phyloP scores from a whole-genome alignment of 2,888 invertebrate genomes.

The Coelogynopora nodosa region DNA sequence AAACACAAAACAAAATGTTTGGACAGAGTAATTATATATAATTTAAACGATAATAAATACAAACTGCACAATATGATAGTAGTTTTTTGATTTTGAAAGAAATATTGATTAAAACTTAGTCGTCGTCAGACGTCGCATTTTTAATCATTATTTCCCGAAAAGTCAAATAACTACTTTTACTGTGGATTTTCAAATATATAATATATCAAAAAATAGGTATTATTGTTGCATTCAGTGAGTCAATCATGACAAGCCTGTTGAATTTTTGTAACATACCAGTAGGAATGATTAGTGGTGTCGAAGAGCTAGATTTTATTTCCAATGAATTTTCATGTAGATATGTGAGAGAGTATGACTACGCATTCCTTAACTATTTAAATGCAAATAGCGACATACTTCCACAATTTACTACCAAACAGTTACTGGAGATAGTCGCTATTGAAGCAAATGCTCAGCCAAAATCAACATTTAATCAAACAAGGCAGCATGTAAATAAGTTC shows the following conservation, averaged over 20 bases:
- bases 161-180: not conserved
- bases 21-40: too few relatives aligned
- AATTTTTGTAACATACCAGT: not conserved
- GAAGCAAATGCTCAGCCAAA: not conserved
- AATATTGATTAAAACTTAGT: too few relatives aligned
- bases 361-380: not conserved
- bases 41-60: too few relatives aligned
- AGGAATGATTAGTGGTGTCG: not conserved
- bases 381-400: not conserved
- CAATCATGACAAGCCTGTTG: not conserved
- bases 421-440: not conserved
- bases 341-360: not conserved
- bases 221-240: not conserved
- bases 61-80: too few relatives aligned
- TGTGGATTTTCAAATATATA: not conserved
- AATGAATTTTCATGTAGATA: not conserved
- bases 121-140: too few relatives aligned
- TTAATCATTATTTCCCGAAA: not conserved
- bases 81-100: too few relatives aligned
- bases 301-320: not conserved
- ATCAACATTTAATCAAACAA: not conserved
- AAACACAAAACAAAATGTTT: too few relatives aligned
- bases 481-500: not conserved
- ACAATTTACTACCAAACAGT: not conserved
- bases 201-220: not conserved